These are phyloP conservation scores for Macquaria ambigua DNA, from an alignment of 2,113 vertebrate species.

Conservation along the genomic window DNA sequence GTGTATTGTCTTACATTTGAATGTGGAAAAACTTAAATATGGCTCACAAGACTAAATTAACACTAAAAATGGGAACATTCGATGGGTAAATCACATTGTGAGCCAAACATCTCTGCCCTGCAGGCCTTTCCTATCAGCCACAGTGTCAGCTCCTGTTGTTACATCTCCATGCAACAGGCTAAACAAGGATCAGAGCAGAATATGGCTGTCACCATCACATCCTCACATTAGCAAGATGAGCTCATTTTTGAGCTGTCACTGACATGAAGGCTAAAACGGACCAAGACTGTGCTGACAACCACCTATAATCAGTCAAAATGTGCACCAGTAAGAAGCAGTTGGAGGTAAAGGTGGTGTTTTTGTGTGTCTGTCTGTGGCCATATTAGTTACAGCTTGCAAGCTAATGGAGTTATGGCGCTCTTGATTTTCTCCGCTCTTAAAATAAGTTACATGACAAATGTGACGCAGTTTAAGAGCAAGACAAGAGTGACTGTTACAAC, in stretches of 20 bases:
- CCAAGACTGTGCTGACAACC: background rate
- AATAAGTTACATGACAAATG: conserved; percentile 22
- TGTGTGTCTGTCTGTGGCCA: background rate
- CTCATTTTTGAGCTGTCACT: background rate
- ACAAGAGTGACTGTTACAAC: background rate
- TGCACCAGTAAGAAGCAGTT: background rate
- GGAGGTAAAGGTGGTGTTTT: background rate
- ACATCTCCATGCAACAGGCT: conserved; percentile 5
- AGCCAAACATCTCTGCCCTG: conserved; percentile 37
- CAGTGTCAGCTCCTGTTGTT: conserved; percentile 31
- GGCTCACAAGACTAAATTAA: conserved; percentile 25
- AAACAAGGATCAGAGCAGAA: background rate
- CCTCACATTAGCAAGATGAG: conserved; percentile 24
- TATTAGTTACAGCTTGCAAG: conserved; percentile 18
- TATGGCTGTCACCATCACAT: conserved; percentile 5
- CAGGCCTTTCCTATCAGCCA: conserved; percentile 32
- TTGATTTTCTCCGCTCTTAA: conserved; percentile 30
- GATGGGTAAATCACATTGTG: conserved; percentile 54
- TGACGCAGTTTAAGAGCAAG: background rate
- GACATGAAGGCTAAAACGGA: background rate
- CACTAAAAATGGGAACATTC: conserved; percentile 9
- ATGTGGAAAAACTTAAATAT: conserved; percentile 32
- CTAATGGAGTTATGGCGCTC: conserved; percentile 21
- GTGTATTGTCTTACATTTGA: conserved; percentile 42
- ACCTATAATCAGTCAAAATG: background rate